Conservation (phyloP, 2,888 invertebrate species). For the Athalia rosae region DNA sequence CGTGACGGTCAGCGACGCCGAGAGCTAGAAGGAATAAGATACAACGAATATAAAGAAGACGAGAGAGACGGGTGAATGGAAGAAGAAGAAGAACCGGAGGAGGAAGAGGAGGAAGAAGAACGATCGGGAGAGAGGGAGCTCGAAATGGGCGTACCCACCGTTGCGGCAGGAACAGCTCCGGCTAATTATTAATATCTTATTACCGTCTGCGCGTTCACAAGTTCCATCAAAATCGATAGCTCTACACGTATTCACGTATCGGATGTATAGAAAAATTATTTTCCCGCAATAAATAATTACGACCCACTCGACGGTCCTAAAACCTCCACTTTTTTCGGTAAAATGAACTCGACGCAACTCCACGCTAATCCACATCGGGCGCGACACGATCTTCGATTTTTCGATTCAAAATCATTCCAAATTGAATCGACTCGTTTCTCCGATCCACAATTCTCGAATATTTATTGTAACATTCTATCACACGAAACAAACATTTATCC, state of each 20-base stretch:
- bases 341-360: too few relatives aligned
- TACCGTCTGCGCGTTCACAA: slow-evolving; percentile 59
- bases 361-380: too few relatives aligned
- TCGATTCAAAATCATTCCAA: too few relatives aligned
- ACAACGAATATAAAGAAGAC: not conserved
- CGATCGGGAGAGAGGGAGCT: not conserved
- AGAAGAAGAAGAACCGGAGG: not conserved
- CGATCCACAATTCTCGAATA: too few relatives aligned
- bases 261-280: not conserved
- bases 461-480: not conserved
- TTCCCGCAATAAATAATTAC: not conserved
- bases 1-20: slow-evolving; percentile 30
- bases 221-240: slow-evolving; percentile 9
- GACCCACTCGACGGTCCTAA: too few relatives aligned
- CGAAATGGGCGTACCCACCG: slow-evolving; percentile 16
- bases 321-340: too few relatives aligned
- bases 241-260: not conserved
- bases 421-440: too few relatives aligned
- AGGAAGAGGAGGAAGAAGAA: slow-evolving; percentile 20
- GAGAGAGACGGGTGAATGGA: not conserved
- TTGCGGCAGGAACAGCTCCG: slow-evolving; percentile 47
- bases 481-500: slow-evolving; percentile 29
- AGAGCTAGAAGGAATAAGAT: not conserved
- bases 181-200: slow-evolving; percentile 69
- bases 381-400: too few relatives aligned